Evolutionary conservation across 23 tunicate genomes (phyloP).

Genomic region (Styela plicata): DNA sequence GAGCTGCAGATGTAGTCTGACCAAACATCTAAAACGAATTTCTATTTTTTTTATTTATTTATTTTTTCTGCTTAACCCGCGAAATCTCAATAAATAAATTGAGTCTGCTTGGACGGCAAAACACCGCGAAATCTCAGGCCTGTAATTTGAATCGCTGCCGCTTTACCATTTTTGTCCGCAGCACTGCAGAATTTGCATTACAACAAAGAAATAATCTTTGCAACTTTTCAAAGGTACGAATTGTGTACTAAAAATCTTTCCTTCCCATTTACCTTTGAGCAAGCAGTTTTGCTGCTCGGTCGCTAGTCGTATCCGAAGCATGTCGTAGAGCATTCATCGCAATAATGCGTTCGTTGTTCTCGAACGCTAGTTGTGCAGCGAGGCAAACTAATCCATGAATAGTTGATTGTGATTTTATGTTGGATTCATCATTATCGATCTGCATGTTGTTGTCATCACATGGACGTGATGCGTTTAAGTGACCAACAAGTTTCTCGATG

Average conservation of each 20-base stretch:
- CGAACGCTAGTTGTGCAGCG: slow-evolving; percentile 83
- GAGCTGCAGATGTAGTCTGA: slow-evolving; percentile 58
- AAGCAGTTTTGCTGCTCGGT: slow-evolving; percentile 26
- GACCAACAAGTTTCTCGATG: background rate
- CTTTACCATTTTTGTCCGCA: no score
- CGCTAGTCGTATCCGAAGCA: background rate
- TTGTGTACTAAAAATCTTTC: no score
- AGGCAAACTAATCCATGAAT: slow-evolving; percentile 59
- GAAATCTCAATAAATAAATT: no score
- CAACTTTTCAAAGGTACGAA: no score
- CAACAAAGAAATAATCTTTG: no score
- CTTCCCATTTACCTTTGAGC: slow-evolving; percentile 1
- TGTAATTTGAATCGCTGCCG: no score
- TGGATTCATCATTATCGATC: background rate
- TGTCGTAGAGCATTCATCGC: slow-evolving; percentile 74
- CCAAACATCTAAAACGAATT: slow-evolving; percentile 60
- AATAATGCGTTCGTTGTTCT: slow-evolving; percentile 55
- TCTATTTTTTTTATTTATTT: no score
- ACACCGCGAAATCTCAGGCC: no score
- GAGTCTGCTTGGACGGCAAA: no score
- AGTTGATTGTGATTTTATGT: slow-evolving; percentile 5
- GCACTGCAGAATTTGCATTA: no score
- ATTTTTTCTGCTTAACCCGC: no score
- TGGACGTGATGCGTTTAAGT: background rate
- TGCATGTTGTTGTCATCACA: background rate